A percentile compares a stretch with the other conserved stretches of the same genome.
These are phyloP conservation scores for Sarcophilus harrisii DNA, from an alignment of 2,797 vertebrate genomes.

Conservation along the genomic window DNA sequence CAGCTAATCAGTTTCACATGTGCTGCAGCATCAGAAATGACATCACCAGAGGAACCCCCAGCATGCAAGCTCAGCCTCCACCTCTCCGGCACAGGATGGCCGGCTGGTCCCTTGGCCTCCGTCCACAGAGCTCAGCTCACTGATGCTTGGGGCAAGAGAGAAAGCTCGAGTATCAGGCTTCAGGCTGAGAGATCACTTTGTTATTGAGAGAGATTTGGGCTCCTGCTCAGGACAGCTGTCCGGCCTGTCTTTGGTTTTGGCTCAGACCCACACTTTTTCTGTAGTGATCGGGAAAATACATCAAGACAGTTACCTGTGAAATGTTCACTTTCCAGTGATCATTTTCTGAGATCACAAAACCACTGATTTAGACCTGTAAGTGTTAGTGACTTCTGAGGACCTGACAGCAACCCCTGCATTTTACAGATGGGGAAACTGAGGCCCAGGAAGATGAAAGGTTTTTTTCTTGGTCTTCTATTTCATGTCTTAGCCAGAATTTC, in stretches of 20 bases:
- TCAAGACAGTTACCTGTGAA: background rate
- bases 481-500: background rate
- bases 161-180: background rate
- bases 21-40: constrained; percentile 36
- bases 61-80: background rate
- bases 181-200: background rate
- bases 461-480: background rate
- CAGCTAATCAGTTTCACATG: constrained; percentile 69
- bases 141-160: background rate
- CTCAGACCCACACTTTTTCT: background rate
- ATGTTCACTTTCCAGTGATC: background rate
- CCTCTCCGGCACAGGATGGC: background rate
- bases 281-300: background rate
- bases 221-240: background rate
- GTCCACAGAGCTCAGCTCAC: background rate
- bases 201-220: background rate
- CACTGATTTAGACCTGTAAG: background rate
- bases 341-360: background rate
- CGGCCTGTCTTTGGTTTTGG: background rate
- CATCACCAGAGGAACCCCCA: constrained; percentile 38
- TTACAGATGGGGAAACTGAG: too few relatives aligned
- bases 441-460: background rate
- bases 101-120: background rate
- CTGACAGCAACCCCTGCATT: too few relatives aligned
- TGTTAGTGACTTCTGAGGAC: too few relatives aligned